Evolutionary conservation across 2,113 vertebrate species (phyloP).

Genomic region (Mesitornis unicolor): DNA sequence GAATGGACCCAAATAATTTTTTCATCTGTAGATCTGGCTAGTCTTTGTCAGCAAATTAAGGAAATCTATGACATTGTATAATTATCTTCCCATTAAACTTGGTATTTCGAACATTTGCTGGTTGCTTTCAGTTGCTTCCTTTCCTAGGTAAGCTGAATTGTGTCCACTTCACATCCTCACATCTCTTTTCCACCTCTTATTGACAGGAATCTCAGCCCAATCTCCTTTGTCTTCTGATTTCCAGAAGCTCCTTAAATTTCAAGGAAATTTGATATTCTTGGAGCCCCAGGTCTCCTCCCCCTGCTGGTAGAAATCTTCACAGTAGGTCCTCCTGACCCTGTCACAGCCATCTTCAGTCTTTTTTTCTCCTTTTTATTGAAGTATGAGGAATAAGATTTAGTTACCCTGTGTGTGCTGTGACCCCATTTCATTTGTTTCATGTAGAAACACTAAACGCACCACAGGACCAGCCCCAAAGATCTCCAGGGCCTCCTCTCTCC

Average conservation of each 20-base stretch:
- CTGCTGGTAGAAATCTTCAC: background rate
- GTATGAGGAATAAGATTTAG: background rate
- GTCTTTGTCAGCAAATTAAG: background rate
- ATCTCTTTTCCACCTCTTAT: background rate
- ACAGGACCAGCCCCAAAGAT: background rate
- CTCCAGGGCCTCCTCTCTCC: background rate
- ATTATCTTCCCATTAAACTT: background rate
- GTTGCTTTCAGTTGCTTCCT: background rate
- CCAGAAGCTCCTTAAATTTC: background rate
- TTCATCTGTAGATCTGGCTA: background rate
- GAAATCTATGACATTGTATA: background rate
- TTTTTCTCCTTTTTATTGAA: background rate
- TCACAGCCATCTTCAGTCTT: background rate
- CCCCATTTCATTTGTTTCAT: background rate
- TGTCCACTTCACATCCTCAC: background rate
- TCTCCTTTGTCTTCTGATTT: background rate
- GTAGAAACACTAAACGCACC: background rate
- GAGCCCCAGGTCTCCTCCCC: background rate
- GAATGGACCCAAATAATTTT: background rate
- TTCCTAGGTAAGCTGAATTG: background rate
- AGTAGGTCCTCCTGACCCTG: background rate
- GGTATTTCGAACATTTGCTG: background rate
- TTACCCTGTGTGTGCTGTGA: fast-evolving
- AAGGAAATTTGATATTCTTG: background rate
- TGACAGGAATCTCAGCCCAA: background rate